Conservation (phyloP, 2,888 invertebrate species). For the Perizoma flavofasciatum region DNA sequence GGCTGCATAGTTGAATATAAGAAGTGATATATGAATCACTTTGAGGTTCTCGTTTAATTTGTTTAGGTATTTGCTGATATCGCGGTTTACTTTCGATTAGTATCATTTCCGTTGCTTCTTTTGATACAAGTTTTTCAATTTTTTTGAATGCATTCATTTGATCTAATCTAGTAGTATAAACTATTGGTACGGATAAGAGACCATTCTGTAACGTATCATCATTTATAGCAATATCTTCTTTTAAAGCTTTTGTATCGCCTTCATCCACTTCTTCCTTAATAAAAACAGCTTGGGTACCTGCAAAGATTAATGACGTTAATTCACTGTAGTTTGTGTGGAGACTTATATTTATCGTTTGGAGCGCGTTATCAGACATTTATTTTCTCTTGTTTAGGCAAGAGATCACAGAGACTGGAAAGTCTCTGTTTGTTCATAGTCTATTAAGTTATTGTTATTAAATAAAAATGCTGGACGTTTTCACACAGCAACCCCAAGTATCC, state of each 20-base stretch:
- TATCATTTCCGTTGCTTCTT: constrained; percentile 29
- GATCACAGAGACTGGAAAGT: no score
- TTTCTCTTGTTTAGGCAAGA: no score
- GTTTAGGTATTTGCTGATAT: background rate
- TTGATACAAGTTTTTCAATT: constrained; percentile 6
- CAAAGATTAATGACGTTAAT: constrained; percentile 6
- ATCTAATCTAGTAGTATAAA: constrained; percentile 53
- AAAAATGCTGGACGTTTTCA: background rate
- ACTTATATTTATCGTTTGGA: no score
- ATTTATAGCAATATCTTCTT: constrained; percentile 1
- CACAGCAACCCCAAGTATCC: background rate
- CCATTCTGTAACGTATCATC: background rate
- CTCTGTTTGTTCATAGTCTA: no score
- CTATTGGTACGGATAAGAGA: constrained; percentile 27
- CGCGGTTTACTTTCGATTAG: constrained; percentile 45
- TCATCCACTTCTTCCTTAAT: background rate
- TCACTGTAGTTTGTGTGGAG: no score
- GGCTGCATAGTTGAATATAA: constrained; percentile 17
- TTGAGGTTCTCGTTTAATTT: constrained; percentile 8
- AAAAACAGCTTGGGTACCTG: constrained; percentile 19
- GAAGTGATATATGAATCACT: constrained; percentile 9
- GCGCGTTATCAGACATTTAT: no score
- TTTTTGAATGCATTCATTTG: constrained; percentile 45
- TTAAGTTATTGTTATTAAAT: no score
- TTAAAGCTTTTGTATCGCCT: background rate